These are phyloP conservation scores for Marmota monax DNA, from an alignment of 2,113 vertebrate genomes.

Conservation along the genomic window DNA sequence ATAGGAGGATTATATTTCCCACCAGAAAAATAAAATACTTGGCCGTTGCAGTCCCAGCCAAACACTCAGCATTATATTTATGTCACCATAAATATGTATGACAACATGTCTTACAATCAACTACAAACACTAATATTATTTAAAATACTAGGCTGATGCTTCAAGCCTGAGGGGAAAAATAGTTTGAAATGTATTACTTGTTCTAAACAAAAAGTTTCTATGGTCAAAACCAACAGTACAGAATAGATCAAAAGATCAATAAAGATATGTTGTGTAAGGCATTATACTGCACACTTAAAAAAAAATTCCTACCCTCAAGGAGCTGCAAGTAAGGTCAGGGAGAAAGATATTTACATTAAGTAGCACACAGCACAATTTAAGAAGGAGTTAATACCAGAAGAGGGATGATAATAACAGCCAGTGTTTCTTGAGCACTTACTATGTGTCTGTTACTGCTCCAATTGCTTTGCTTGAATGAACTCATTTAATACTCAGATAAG, in stretches of 20 bases:
- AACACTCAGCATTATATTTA: constrained; percentile 51
- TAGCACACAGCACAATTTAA: not conserved
- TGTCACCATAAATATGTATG: constrained; percentile 62
- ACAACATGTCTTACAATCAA: constrained; percentile 29
- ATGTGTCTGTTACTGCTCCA: not conserved
- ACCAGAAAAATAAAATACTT: constrained; percentile 70
- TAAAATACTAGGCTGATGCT: constrained; percentile 35
- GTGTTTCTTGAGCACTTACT: not conserved
- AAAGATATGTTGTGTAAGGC: not conserved
- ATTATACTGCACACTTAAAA: constrained; percentile 27
- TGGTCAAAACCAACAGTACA: constrained; percentile 4
- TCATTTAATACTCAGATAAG: constrained; percentile 26
- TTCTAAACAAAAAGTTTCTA: constrained; percentile 33
- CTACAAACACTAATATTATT: constrained; percentile 41
- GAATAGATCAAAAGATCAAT: not conserved
- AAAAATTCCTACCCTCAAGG: not conserved
- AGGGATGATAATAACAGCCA: not conserved
- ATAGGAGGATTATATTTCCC: constrained; percentile 65
- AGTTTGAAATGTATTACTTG: constrained; percentile 28
- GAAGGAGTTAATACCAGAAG: not conserved
- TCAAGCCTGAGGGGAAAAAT: not conserved
- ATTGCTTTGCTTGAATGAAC: not conserved
- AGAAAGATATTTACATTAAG: constrained; percentile 6
- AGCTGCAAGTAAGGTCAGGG: not conserved
- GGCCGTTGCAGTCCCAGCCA: constrained; percentile 41